Evolutionary conservation across 2,113 vertebrate genomes (phyloP).

Genomic region (Formicarius rufipectus): DNA sequence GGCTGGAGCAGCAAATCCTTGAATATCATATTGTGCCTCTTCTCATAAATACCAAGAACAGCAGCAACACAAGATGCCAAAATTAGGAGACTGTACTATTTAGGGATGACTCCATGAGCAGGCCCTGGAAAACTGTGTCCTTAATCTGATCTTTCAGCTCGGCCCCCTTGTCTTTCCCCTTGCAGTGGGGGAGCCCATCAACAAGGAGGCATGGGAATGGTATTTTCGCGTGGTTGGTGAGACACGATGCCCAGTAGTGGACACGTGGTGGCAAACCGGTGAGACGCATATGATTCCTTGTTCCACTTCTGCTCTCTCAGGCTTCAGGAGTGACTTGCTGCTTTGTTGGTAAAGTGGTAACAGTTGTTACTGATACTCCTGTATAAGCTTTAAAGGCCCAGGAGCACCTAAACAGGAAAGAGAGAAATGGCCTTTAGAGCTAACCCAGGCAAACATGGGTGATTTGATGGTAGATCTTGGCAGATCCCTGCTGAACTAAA

Average conservation of each 20-base stretch:
- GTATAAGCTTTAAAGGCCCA: not conserved
- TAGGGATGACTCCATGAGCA: not conserved
- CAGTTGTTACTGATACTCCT: not conserved
- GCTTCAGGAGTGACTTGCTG: not conserved
- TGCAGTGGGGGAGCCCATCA: slow-evolving; percentile 91
- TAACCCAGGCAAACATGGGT: not conserved
- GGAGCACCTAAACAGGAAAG: not conserved
- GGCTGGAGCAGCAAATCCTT: not conserved
- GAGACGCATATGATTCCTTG: not conserved
- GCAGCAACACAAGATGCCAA: not conserved
- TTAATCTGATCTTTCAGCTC: not conserved
- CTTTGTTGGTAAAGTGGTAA: not conserved
- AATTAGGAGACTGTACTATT: rapidly evolving
- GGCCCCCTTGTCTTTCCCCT: not conserved
- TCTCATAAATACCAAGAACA: not conserved
- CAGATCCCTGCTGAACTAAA: not conserved
- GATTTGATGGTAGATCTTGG: not conserved
- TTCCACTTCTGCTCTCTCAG: not conserved
- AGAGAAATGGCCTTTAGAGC: not conserved
- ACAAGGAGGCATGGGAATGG: slow-evolving; percentile 91
- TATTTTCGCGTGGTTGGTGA: slow-evolving; percentile 85
- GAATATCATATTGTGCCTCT: not conserved
- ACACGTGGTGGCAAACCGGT: slow-evolving; percentile 97
- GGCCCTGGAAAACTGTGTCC: not conserved
- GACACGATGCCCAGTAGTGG: slow-evolving; percentile 83